These are phyloP conservation scores for Thryonomys swinderianus DNA, from an alignment of 2,113 vertebrate species.

Conservation along the genomic window DNA sequence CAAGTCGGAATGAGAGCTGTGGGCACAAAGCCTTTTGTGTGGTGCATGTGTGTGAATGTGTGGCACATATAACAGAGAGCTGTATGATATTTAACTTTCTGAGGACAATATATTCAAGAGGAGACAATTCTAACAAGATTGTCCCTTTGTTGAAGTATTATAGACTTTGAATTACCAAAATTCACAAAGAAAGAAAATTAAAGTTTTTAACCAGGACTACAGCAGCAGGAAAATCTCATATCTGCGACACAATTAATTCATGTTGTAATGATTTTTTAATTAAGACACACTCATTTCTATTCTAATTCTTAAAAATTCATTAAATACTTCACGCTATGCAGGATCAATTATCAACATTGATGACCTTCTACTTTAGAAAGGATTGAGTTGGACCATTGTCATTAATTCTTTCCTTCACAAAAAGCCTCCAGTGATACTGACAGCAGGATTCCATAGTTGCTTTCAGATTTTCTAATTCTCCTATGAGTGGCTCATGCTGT, in stretches of 20 bases:
- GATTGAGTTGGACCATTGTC: conserved; percentile 33
- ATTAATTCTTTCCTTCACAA: conserved; percentile 48
- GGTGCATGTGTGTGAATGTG: neutral
- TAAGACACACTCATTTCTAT: conserved; percentile 54
- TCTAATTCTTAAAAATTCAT: conserved; percentile 32
- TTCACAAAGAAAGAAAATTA: conserved; percentile 50
- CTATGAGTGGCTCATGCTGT: neutral
- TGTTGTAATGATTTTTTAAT: conserved; percentile 71
- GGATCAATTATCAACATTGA: neutral
- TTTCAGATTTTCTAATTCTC: conserved; percentile 48
- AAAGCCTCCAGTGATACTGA: conserved; percentile 4
- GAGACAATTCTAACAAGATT: conserved; percentile 20
- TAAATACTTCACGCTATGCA: conserved; percentile 15
- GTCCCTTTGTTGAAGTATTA: neutral
- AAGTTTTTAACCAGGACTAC: conserved; percentile 19
- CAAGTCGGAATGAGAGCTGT: neutral
- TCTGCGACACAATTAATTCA: conserved; percentile 10
- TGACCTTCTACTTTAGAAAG: conserved; percentile 41
- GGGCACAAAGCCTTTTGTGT: neutral
- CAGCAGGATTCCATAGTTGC: conserved; percentile 15
- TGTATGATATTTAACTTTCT: conserved; percentile 35
- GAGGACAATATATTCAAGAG: neutral
- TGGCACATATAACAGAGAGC: neutral
- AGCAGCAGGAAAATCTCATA: neutral
- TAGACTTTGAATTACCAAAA: conserved; percentile 44